A percentile compares a stretch with the other conserved stretches of the same genome.
phyloP scores from a whole-genome alignment of 1,140 invertebrate genomes.

The Zaprionus camerounensis region DNA sequence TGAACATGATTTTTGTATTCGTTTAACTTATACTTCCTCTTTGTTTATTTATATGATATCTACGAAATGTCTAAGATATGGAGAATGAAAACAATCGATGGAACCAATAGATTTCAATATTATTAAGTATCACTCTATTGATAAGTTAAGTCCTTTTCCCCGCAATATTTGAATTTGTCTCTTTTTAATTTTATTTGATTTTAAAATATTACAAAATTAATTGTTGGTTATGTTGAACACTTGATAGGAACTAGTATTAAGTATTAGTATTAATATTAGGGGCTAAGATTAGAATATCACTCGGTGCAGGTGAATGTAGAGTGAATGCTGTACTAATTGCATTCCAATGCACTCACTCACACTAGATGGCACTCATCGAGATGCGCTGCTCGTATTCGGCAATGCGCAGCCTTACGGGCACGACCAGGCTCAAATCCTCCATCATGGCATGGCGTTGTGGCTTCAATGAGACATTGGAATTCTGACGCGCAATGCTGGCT shows the following conservation, averaged over 20 bases:
- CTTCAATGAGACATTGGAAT: conserved; percentile 57
- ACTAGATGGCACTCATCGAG: conserved; percentile 54
- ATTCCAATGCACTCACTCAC: conserved; percentile 27
- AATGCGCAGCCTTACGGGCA: conserved; percentile 73
- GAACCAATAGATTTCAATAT: too few species aligned
- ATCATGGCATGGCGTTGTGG: conserved; percentile 75
- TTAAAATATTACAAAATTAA: not conserved
- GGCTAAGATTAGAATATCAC: conserved; percentile 24
- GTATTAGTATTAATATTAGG: conserved; percentile 30
- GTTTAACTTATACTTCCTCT: too few species aligned
- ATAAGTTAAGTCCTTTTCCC: not conserved
- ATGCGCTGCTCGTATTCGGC: conserved; percentile 79
- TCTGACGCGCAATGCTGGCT: conserved; percentile 64
- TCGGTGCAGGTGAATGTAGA: not conserved
- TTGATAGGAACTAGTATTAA: conserved; percentile 4
- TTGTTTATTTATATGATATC: too few species aligned
- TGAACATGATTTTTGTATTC: too few species aligned
- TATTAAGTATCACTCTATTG: too few species aligned
- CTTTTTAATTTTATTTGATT: conserved; percentile 1
- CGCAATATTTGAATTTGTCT: not conserved
- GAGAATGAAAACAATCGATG: too few species aligned
- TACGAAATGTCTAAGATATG: too few species aligned
- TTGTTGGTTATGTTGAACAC: conserved; percentile 15
- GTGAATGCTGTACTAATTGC: not conserved
- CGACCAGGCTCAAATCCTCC: conserved; percentile 77